Percentiles rank a stretch among this genome's conserved stretches.
These are phyloP conservation scores for Plebejus argus DNA, from an alignment of 2,888 invertebrate species.

Conservation along the genomic window DNA sequence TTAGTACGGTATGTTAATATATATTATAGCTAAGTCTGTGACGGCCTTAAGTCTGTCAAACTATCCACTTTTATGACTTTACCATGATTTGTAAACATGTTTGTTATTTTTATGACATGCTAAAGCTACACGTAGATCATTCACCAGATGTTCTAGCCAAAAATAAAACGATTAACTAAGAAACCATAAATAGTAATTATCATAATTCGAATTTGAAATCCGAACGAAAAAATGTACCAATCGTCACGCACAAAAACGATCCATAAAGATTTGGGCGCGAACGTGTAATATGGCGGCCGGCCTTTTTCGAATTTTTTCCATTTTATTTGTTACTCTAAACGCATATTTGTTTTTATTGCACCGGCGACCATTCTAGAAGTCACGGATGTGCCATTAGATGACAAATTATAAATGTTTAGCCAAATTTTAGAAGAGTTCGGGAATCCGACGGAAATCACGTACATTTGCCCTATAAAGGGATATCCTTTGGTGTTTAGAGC, in stretches of 20 bases:
- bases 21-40: no score
- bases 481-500: not conserved
- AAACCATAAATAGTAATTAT: conserved; percentile 52
- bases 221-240: conserved; percentile 48
- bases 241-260: conserved; percentile 77
- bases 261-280: conserved; percentile 69
- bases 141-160: conserved; percentile 26
- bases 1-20: no score
- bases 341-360: conserved; percentile 77
- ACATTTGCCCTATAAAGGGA: not conserved
- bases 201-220: conserved; percentile 49
- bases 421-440: conserved; percentile 39
- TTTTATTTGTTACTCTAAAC: conserved; percentile 68
- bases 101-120: not conserved
- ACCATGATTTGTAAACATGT: not conserved
- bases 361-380: conserved; percentile 65
- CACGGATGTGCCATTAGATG: conserved; percentile 71
- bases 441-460: conserved; percentile 31
- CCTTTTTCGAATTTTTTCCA: conserved; percentile 58
- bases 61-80: no score
- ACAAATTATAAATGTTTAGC: conserved; percentile 47
- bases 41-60: no score
- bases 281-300: conserved; percentile 63
- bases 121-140: conserved; percentile 7
- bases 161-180: conserved; percentile 35